Conservation (phyloP, 2,113 vertebrate genomes). For the Eleginops maclovinus region DNA sequence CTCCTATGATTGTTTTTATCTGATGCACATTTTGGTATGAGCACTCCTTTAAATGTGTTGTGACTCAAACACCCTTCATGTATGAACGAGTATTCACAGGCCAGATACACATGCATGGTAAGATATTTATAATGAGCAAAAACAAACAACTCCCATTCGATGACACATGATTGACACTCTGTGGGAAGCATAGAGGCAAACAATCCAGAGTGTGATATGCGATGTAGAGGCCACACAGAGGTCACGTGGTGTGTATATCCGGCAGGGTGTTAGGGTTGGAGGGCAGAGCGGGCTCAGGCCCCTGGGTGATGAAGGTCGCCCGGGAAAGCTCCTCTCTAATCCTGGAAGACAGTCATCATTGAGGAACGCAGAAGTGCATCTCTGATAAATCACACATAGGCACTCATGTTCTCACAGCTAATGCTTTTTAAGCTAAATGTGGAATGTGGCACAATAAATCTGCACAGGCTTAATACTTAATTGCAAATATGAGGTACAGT, state of each 20-base stretch:
- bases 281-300: constrained; percentile 65
- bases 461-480: constrained; percentile 65
- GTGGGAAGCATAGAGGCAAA: constrained; percentile 27
- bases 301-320: constrained; percentile 84
- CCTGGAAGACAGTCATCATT: constrained; percentile 74
- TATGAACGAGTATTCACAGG: neutral
- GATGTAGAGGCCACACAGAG: constrained; percentile 31
- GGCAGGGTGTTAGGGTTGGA: constrained; percentile 64
- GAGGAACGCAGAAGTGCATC: constrained; percentile 52
- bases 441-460: constrained; percentile 75
- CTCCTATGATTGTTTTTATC: neutral
- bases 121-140: constrained; percentile 47
- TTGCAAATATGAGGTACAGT: constrained; percentile 68
- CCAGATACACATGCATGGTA: neutral
- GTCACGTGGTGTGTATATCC: constrained; percentile 69
- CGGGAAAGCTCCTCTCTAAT: constrained; percentile 71
- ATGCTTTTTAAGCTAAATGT: constrained; percentile 68
- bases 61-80: constrained; percentile 10
- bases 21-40: neutral
- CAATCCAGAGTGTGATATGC: constrained; percentile 39
- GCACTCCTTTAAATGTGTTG: neutral
- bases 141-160: constrained; percentile 26
- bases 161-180: constrained; percentile 35
- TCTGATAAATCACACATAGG: constrained; percentile 70
- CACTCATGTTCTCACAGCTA: constrained; percentile 58